phyloP scores from a whole-genome alignment of 2,113 vertebrate species.

The Brachirus orientalis region DNA sequence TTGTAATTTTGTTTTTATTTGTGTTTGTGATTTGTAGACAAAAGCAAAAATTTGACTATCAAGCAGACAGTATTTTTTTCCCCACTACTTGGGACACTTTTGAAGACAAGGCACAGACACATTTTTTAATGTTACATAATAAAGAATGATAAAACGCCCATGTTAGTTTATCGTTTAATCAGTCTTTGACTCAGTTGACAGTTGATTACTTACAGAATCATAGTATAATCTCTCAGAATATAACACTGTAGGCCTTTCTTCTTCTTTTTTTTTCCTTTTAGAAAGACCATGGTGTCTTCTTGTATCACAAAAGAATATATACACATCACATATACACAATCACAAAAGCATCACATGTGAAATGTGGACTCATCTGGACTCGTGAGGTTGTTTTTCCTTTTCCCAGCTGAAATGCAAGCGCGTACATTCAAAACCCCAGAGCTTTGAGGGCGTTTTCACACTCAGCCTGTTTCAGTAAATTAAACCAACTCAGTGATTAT shows the following conservation, averaged over 20 bases:
- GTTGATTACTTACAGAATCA: constrained; percentile 74
- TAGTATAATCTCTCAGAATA: constrained; percentile 81
- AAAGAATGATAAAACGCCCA: constrained; percentile 12
- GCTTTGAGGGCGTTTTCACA: too few species aligned
- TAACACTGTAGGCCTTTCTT: constrained; percentile 71
- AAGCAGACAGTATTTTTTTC: too few species aligned
- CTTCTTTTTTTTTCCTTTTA: constrained; percentile 34
- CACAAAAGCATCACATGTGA: constrained; percentile 72
- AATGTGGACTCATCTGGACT: constrained; percentile 52
- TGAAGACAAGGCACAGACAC: too few species aligned
- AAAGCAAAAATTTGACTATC: too few species aligned
- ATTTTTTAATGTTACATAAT: too few species aligned
- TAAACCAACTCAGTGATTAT: constrained; percentile 1
- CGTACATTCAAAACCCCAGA: constrained; percentile 72
- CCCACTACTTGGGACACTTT: too few species aligned
- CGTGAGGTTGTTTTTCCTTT: constrained; percentile 39
- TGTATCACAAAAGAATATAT: constrained; percentile 76
- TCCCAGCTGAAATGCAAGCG: constrained; percentile 64
- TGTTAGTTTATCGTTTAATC: constrained; percentile 80
- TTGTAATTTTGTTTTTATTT: too few species aligned
- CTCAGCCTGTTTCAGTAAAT: constrained; percentile 3
- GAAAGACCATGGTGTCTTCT: constrained; percentile 59
- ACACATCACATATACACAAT: constrained; percentile 71
- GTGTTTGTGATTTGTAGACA: too few species aligned
- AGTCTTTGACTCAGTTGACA: constrained; percentile 71